phyloP scores from a whole-genome alignment of 2,113 vertebrate genomes.

The Perca flavescens region DNA sequence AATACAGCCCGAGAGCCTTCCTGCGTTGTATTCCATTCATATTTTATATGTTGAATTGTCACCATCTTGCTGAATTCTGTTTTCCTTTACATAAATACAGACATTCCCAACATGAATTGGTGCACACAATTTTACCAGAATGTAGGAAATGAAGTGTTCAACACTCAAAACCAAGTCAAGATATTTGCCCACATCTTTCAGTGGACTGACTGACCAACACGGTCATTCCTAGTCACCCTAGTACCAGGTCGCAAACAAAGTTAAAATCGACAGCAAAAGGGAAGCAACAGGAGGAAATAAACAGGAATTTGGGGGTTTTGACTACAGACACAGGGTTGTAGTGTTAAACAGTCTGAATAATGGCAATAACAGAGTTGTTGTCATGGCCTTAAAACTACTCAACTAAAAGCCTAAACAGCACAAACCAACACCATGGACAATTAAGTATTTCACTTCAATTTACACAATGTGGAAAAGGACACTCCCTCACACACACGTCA shows the following conservation, averaged over 20 bases:
- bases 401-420: background rate
- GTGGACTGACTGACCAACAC: background rate
- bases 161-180: too few species aligned
- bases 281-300: background rate
- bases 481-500: background rate
- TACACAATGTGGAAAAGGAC: background rate
- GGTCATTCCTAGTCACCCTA: too few species aligned
- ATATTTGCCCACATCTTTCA: background rate
- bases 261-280: background rate
- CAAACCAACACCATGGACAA: background rate
- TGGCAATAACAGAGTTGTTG: background rate
- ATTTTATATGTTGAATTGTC: too few species aligned
- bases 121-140: too few species aligned
- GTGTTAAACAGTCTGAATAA: slow-evolving; percentile 1
- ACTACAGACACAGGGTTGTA: background rate
- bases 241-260: background rate
- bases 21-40: too few species aligned
- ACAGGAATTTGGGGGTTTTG: background rate
- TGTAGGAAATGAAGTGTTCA: too few species aligned
- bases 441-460: background rate
- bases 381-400: background rate
- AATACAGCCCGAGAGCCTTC: too few species aligned
- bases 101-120: too few species aligned
- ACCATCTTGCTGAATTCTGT: too few species aligned
- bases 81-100: too few species aligned